These are phyloP conservation scores for Ptychodera flava DNA, from an alignment of 35 echinoderm and acorn worm species.

Conservation along the genomic window DNA sequence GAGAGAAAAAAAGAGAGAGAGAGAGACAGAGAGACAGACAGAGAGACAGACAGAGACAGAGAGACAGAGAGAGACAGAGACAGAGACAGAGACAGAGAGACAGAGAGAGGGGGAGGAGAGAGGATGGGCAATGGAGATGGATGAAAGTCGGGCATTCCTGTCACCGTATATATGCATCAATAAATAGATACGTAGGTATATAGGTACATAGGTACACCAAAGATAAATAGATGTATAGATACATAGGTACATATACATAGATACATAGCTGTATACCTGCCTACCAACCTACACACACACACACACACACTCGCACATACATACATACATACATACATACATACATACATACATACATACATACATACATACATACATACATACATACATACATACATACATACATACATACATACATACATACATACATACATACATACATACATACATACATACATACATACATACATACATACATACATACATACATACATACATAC, in stretches of 20 bases:
- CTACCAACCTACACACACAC: neutral
- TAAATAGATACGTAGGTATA: neutral
- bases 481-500: neutral
- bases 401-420: neutral
- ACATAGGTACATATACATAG: neutral
- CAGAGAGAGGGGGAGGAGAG: too few relatives aligned
- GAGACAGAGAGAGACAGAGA: too few relatives aligned
- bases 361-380: neutral
- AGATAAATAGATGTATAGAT: neutral
- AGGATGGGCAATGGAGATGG: too few relatives aligned
- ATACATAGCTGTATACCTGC: neutral
- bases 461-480: constrained; percentile 2
- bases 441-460: constrained; percentile 2
- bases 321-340: constrained; percentile 2
- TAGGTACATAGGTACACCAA: neutral
- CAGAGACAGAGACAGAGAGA: too few relatives aligned
- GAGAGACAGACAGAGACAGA: too few relatives aligned
- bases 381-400: neutral
- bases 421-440: neutral
- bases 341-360: neutral
- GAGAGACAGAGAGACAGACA: too few relatives aligned
- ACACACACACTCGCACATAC: neutral
- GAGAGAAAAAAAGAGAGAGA: too few relatives aligned
- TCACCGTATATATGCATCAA: too few relatives aligned
- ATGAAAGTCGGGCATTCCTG: too few relatives aligned